These are phyloP conservation scores for Aporophyla lueneburgensis DNA, from an alignment of 2,888 invertebrate species.

Conservation along the genomic window DNA sequence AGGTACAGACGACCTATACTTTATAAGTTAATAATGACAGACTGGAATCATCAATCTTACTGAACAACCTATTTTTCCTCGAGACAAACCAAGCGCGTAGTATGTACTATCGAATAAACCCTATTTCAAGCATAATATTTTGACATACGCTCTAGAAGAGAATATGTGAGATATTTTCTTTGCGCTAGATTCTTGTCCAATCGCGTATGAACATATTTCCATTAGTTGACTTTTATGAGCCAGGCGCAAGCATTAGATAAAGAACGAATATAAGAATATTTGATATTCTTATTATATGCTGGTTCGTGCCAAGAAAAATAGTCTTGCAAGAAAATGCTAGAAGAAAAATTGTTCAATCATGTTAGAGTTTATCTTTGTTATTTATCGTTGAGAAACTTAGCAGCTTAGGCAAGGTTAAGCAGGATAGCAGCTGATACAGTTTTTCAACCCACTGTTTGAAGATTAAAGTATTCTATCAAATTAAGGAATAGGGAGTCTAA, in stretches of 20 bases:
- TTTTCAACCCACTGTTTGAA: background rate
- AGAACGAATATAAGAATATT: conserved; percentile 20
- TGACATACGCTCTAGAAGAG: background rate
- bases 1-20: too few relatives aligned
- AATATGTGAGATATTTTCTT: conserved; percentile 8
- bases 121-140: conserved; percentile 2
- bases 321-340: conserved; percentile 7
- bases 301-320: conserved; percentile 33
- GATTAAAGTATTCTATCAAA: background rate
- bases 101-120: background rate
- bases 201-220: conserved; percentile 32
- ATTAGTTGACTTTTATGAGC: conserved; percentile 42
- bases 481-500: too few relatives aligned
- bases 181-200: conserved; percentile 29
- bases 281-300: conserved; percentile 29
- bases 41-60: background rate
- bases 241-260: conserved; percentile 26
- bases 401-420: too few relatives aligned
- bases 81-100: background rate
- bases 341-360: background rate
- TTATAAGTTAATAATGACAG: background rate
- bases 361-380: background rate
- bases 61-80: background rate
- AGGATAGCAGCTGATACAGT: too few relatives aligned
- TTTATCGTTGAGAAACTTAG: background rate